Percentiles rank a stretch among this genome's conserved stretches.
Conservation (phyloP, 2,888 invertebrate genomes). For the Altica lythri region DNA sequence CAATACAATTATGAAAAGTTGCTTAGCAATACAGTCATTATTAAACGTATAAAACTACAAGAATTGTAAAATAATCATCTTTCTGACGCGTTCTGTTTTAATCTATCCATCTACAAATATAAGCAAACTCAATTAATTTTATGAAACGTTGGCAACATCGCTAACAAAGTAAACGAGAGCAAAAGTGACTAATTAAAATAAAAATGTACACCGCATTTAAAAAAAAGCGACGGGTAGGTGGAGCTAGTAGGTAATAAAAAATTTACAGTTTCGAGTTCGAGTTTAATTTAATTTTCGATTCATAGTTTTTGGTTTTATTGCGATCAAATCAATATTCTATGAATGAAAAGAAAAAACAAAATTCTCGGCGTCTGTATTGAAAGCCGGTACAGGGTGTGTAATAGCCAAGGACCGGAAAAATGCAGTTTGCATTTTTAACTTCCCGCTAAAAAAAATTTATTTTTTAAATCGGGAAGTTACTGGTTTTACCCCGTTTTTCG, state of each 20-base stretch:
- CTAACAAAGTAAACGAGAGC: slow-evolving; percentile 43
- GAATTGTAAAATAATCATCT: too few relatives aligned
- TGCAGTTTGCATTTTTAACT: too few relatives aligned
- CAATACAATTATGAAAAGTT: too few relatives aligned
- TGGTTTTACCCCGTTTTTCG: too few relatives aligned
- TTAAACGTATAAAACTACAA: too few relatives aligned
- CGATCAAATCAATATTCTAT: slow-evolving; percentile 2
- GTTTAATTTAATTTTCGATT: slow-evolving; percentile 6
- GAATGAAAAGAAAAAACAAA: too few relatives aligned
- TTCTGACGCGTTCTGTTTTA: too few relatives aligned
- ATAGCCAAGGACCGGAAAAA: neutral
- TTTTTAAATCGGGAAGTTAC: too few relatives aligned
- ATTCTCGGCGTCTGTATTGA: neutral
- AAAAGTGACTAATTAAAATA: slow-evolving; percentile 41
- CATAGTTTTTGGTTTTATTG: slow-evolving; percentile 3
- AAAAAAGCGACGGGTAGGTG: slow-evolving; percentile 3
- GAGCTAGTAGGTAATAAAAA: neutral
- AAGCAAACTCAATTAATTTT: too few relatives aligned
- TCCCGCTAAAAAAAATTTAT: too few relatives aligned
- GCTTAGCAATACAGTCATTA: too few relatives aligned
- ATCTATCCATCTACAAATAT: too few relatives aligned
- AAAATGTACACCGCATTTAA: slow-evolving; percentile 14
- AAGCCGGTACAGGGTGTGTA: neutral
- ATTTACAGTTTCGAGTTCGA: neutral
- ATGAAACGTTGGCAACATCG: neutral